phyloP scores from a whole-genome alignment of 2,888 invertebrate genomes.

The Parthenolecanium corni region DNA sequence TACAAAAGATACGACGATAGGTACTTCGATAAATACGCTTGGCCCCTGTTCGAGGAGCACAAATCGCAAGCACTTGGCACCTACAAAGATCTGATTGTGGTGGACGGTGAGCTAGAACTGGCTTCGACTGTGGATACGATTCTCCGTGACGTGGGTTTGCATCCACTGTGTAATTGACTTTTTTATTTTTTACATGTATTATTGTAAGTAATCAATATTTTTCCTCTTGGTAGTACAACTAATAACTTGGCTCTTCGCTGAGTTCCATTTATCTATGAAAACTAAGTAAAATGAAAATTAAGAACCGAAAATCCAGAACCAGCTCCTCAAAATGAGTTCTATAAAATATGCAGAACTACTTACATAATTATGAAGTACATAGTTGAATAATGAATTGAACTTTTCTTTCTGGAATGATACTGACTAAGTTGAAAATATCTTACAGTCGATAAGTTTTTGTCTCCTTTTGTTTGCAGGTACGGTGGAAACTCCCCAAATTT shows the following conservation, averaged over 20 bases:
- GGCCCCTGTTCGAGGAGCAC: constrained; percentile 26
- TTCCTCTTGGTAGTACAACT: not conserved
- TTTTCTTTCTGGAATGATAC: not conserved
- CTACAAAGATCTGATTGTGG: not conserved
- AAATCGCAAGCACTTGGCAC: not conserved
- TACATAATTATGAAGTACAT: too few species aligned
- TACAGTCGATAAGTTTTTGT: not conserved
- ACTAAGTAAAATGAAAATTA: too few species aligned
- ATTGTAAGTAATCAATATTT: not conserved
- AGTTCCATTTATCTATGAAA: too few species aligned
- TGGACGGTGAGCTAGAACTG: constrained; percentile 9
- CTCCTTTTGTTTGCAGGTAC: too few species aligned
- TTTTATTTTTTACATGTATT: too few species aligned
- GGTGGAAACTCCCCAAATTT: not conserved
- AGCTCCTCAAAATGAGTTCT: too few species aligned
- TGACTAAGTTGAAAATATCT: not conserved
- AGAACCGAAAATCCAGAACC: too few species aligned
- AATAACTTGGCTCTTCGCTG: too few species aligned
- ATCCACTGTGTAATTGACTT: too few species aligned
- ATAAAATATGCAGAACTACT: too few species aligned
- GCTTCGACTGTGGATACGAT: not conserved
- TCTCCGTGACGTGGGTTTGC: not conserved
- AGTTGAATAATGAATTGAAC: too few species aligned
- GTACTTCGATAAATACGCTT: constrained; percentile 29
- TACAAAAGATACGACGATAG: constrained; percentile 28